These are phyloP conservation scores for Parazoanthus darwini DNA, from an alignment of 92 coral and sea anemone genomes.

Conservation along the genomic window DNA sequence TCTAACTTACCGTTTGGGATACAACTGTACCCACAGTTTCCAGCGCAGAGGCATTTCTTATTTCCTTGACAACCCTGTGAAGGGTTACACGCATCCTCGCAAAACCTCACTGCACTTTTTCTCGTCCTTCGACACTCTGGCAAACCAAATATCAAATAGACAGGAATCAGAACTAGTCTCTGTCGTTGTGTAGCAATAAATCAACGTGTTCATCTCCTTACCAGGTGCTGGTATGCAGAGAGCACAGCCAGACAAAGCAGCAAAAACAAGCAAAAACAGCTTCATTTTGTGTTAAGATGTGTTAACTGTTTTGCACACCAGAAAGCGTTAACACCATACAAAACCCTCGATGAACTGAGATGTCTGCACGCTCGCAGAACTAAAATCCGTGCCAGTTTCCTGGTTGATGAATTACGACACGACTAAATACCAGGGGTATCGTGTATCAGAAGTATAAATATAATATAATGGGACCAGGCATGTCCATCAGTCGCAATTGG, in stretches of 20 bases:
- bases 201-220: neutral
- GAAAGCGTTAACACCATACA: neutral
- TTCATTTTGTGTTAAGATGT: neutral
- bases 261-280: neutral
- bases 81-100: slow-evolving; percentile 25
- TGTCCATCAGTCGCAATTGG: neutral
- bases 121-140: slow-evolving; percentile 32
- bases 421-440: neutral
- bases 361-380: neutral
- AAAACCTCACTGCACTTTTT: neutral
- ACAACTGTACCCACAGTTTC: slow-evolving; percentile 85
- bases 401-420: neutral
- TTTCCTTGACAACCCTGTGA: neutral
- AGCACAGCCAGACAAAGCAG: neutral
- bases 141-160: neutral
- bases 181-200: too few species aligned
- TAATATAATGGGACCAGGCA: too few species aligned
- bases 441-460: neutral
- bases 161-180: neutral
- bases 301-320: neutral
- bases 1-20: slow-evolving; percentile 53
- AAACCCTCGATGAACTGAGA: neutral
- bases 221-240: slow-evolving; percentile 1
- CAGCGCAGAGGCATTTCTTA: slow-evolving; percentile 76
- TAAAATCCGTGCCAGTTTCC: neutral